These are phyloP conservation scores for Calliphora vicina DNA, from an alignment of 1,140 invertebrate species.

Conservation along the genomic window DNA sequence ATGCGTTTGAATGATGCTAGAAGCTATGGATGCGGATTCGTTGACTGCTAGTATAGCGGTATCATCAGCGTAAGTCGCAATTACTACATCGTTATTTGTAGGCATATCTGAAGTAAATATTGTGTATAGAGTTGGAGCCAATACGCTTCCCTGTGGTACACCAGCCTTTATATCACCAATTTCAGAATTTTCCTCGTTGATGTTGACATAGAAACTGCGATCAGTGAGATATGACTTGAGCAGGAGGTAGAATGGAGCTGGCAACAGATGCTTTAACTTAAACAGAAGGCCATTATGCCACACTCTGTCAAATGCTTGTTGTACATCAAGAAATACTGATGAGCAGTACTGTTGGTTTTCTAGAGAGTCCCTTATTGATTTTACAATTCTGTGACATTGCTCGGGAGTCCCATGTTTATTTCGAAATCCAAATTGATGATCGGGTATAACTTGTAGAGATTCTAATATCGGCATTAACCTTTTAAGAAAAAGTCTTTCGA, in stretches of 20 bases:
- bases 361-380: neutral
- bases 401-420: conserved; percentile 38
- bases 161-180: neutral
- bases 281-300: conserved; percentile 18
- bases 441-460: no score
- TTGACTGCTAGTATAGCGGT: neutral
- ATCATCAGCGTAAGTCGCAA: conserved; percentile 18
- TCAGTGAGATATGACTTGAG: neutral
- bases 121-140: neutral
- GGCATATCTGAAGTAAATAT: conserved; percentile 16
- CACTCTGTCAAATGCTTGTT: conserved; percentile 11
- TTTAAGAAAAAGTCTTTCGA: no score
- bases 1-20: no score
- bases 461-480: no score
- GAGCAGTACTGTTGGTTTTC: conserved; percentile 7
- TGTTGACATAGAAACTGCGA: neutral
- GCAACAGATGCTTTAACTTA: neutral
- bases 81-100: neutral
- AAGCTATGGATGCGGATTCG: neutral
- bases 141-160: neutral
- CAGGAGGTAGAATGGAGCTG: neutral
- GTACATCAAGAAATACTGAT: neutral
- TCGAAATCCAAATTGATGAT: no score
- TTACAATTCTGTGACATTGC: neutral
- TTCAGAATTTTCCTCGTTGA: neutral